phyloP scores from a whole-genome alignment of 2,113 vertebrate genomes.

The Gnathonemus echidnorhynchus region DNA sequence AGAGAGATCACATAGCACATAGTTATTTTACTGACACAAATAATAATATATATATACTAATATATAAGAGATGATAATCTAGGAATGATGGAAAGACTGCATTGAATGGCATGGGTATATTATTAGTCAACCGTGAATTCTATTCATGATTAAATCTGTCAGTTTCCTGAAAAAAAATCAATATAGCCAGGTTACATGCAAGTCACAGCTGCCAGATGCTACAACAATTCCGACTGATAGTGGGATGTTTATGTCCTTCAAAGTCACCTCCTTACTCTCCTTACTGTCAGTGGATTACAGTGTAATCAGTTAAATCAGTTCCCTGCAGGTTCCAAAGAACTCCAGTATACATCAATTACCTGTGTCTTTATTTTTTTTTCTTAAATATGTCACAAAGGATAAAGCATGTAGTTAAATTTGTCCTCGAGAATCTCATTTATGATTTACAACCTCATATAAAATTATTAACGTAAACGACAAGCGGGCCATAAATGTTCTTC shows the following conservation, averaged over 20 bases:
- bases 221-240: background rate
- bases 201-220: background rate
- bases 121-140: background rate
- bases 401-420: constrained; percentile 2
- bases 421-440: background rate
- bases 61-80: background rate
- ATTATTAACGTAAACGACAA: background rate
- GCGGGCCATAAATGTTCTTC: background rate
- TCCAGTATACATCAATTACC: background rate
- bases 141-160: constrained; percentile 1
- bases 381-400: constrained; percentile 5
- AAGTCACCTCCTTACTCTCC: constrained; percentile 1
- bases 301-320: background rate
- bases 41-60: background rate
- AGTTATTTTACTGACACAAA: background rate
- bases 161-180: background rate
- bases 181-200: background rate
- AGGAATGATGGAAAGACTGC: background rate
- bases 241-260: background rate
- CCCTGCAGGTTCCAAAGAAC: background rate
- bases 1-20: background rate
- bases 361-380: background rate
- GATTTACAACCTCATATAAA: background rate
- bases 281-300: background rate
- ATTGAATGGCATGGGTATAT: background rate